A percentile compares a stretch with the other conserved stretches of the same genome.
These are phyloP conservation scores for Melanerpes formicivorus DNA, from an alignment of 2,113 vertebrate species.

Conservation along the genomic window DNA sequence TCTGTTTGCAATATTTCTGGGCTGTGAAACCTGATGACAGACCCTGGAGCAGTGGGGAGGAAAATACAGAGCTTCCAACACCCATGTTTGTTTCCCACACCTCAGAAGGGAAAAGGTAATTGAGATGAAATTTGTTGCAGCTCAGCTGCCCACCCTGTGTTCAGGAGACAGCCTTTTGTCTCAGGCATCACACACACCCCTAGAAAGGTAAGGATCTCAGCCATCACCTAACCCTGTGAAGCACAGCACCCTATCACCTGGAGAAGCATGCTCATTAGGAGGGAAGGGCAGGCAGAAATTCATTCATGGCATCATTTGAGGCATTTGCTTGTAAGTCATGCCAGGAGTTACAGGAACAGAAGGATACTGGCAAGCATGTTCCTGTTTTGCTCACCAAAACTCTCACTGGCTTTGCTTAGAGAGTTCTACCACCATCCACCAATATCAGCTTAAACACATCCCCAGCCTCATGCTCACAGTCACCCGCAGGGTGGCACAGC, in stretches of 20 bases:
- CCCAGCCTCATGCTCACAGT: not conserved
- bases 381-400: constrained; percentile 37
- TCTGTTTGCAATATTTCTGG: not conserved
- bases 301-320: not conserved
- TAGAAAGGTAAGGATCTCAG: not conserved
- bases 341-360: constrained; percentile 7
- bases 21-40: not conserved
- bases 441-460: not conserved
- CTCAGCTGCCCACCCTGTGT: not conserved
- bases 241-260: not conserved
- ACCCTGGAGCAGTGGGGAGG: not conserved
- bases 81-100: not conserved
- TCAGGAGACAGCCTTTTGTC: not conserved
- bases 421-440: not conserved
- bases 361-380: constrained; percentile 4
- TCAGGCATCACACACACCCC: not conserved
- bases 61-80: not conserved
- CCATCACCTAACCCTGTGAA: not conserved
- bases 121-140: not conserved
- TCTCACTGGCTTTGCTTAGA: not conserved
- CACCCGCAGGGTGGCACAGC: not conserved
- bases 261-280: not conserved
- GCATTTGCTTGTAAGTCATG: not conserved
- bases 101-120: not conserved
- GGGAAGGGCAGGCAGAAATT: not conserved